phyloP scores from a whole-genome alignment of 1,140 invertebrate genomes.

The Drosophila jambulina region DNA sequence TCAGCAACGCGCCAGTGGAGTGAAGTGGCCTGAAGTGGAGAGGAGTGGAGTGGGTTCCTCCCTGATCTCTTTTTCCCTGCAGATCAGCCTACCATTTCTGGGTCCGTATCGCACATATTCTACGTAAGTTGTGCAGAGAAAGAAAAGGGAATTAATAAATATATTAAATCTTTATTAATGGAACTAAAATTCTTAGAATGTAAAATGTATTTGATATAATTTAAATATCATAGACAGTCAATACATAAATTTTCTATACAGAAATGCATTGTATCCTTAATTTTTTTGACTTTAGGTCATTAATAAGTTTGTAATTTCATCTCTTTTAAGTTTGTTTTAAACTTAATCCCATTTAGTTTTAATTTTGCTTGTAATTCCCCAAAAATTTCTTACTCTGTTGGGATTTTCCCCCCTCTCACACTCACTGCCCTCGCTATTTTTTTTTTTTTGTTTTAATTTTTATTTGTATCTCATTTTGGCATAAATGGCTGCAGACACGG shows the following conservation, averaged over 20 bases:
- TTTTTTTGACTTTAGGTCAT: background rate
- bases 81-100: constrained; percentile 66
- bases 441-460: constrained; percentile 55
- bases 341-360: background rate
- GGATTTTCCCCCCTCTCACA: background rate
- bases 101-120: constrained; percentile 52
- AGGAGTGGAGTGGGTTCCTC: constrained; percentile 13
- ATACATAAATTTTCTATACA: background rate
- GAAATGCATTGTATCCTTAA: background rate
- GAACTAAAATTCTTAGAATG: background rate
- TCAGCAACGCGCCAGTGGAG: constrained; percentile 50
- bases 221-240: no score
- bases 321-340: background rate
- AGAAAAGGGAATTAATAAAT: background rate
- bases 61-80: constrained; percentile 27
- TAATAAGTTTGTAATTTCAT: background rate
- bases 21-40: constrained; percentile 22
- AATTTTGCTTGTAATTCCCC: background rate
- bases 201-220: background rate
- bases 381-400: constrained; percentile 20
- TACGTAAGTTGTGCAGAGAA: constrained; percentile 15
- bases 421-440: constrained; percentile 32
- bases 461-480: constrained; percentile 79
- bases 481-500: constrained; percentile 78
- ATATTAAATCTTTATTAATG: no score